These are phyloP conservation scores for Ectemnius continuus DNA, from an alignment of 2,888 invertebrate genomes.

Conservation along the genomic window DNA sequence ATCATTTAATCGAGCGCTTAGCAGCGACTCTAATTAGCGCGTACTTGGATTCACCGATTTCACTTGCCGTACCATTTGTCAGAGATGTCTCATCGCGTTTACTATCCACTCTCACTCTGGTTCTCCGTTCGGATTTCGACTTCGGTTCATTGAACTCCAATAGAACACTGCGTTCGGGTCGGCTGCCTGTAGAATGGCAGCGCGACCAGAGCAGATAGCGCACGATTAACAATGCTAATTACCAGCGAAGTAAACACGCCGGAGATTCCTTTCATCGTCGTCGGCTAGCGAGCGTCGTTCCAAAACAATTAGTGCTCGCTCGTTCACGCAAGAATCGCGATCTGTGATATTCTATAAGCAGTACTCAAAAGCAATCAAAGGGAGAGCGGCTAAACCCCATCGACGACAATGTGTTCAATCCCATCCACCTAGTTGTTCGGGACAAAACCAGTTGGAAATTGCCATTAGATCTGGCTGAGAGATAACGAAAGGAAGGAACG, in stretches of 20 bases:
- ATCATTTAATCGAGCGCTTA: slow-evolving; percentile 11
- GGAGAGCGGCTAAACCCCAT: slow-evolving; percentile 25
- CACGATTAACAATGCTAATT: not conserved
- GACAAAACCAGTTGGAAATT: not conserved
- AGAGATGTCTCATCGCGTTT: slow-evolving; percentile 33
- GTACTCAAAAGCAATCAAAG: slow-evolving; percentile 60
- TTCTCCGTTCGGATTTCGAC: slow-evolving; percentile 32
- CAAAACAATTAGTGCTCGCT: slow-evolving; percentile 45
- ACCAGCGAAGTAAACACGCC: not conserved
- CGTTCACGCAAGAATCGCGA: slow-evolving; percentile 68
- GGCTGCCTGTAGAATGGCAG: slow-evolving; percentile 23
- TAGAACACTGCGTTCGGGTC: not conserved
- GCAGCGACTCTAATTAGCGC: slow-evolving; percentile 30
- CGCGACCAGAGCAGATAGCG: slow-evolving; percentile 17
- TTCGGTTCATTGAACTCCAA: slow-evolving; percentile 28
- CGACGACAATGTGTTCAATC: not conserved
- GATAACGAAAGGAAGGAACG: slow-evolving; percentile 1
- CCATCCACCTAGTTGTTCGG: slow-evolving; percentile 13
- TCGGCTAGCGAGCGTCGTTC: slow-evolving; percentile 55
- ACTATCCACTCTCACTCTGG: slow-evolving; percentile 45
- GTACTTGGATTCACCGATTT: slow-evolving; percentile 35
- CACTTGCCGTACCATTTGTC: no score
- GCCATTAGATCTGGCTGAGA: not conserved
- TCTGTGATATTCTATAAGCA: slow-evolving; percentile 75
- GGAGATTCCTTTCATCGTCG: slow-evolving; percentile 32